A percentile compares a stretch with the other conserved stretches of the same genome.
These are phyloP conservation scores for Gorsachius goisagi DNA, from an alignment of 2,113 vertebrate species.

Conservation along the genomic window DNA sequence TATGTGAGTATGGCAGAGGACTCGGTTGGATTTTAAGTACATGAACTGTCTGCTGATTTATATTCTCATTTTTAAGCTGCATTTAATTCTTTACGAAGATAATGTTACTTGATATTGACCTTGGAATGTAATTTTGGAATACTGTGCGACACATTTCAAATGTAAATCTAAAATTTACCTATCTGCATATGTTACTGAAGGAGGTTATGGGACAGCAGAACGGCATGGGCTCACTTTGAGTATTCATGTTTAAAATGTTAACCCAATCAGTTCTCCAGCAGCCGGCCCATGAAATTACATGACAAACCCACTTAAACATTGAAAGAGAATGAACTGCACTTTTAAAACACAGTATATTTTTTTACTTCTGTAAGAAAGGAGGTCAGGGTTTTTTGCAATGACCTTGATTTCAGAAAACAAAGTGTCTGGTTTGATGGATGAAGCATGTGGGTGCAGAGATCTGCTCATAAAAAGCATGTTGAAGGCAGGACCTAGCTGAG, in stretches of 20 bases:
- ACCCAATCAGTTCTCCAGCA: background rate
- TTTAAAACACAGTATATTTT: background rate
- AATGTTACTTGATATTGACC: background rate
- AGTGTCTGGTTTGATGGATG: background rate
- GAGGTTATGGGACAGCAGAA: background rate
- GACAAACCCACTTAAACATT: background rate
- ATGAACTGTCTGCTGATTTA: background rate
- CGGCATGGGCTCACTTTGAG: background rate
- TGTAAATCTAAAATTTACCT: background rate
- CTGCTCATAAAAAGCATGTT: background rate
- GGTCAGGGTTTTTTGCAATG: background rate
- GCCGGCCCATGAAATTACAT: background rate
- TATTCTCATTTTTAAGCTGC: background rate
- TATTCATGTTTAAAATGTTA: background rate
- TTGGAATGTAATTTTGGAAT: background rate
- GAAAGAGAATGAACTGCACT: background rate
- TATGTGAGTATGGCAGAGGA: background rate
- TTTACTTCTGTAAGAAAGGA: background rate
- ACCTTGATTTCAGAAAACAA: background rate
- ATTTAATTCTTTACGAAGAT: background rate
- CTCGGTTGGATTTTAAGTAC: background rate
- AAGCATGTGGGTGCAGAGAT: background rate
- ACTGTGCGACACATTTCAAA: background rate
- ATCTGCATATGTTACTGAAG: background rate
- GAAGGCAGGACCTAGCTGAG: background rate